Percentiles rank a stretch among this genome's conserved stretches.
Conservation (phyloP, 2,113 vertebrate genomes). For the Pipra filicauda region DNA sequence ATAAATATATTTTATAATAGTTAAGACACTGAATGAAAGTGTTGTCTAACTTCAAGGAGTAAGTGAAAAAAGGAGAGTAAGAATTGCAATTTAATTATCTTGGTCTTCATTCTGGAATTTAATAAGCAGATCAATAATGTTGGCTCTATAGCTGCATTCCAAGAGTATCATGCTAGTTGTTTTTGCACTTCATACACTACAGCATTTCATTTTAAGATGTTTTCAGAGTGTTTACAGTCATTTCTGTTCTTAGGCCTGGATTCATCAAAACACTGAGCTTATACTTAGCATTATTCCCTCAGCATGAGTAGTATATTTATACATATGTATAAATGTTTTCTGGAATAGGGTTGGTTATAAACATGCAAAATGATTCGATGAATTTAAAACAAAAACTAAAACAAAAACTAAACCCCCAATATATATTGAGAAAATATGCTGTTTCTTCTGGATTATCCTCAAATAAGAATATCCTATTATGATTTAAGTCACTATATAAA, state of each 20-base stretch:
- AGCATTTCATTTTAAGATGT: slow-evolving; percentile 30
- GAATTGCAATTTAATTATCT: neutral
- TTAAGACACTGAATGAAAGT: neutral
- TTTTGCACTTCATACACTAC: slow-evolving; percentile 40
- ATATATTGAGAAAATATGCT: slow-evolving; percentile 3
- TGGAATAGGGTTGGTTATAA: slow-evolving; percentile 10
- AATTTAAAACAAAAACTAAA: slow-evolving; percentile 48
- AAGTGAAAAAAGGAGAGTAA: neutral
- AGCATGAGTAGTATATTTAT: slow-evolving; percentile 36
- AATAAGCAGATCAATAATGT: slow-evolving; percentile 22
- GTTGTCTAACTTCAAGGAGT: neutral
- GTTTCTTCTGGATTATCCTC: neutral
- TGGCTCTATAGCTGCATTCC: slow-evolving; percentile 8
- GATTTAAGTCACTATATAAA: neutral
- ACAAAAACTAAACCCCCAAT: slow-evolving; percentile 2
- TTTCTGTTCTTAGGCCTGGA: slow-evolving; percentile 46
- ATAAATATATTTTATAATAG: neutral
- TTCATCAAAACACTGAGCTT: slow-evolving; percentile 52
- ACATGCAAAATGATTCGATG: neutral
- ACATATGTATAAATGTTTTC: slow-evolving; percentile 42
- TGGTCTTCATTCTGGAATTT: neutral
- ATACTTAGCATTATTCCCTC: slow-evolving; percentile 47
- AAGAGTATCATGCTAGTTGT: slow-evolving; percentile 24
- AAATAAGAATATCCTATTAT: neutral
- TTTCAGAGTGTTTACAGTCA: slow-evolving; percentile 48